Conservation (phyloP, 2,113 vertebrate species). For the Notarius quadriscutis region DNA sequence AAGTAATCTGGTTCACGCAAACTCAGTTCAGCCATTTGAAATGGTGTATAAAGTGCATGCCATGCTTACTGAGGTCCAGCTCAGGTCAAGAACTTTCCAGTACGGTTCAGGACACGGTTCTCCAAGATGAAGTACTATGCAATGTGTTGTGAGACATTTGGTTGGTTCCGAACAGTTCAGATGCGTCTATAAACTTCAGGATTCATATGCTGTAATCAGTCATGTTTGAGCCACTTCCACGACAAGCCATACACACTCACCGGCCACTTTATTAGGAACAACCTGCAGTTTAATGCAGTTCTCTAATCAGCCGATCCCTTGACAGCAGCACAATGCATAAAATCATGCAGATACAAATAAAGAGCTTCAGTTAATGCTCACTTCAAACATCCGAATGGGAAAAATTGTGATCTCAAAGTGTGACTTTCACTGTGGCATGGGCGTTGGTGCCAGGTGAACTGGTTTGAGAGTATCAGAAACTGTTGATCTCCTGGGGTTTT, state of each 20-base stretch:
- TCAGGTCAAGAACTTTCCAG: constrained; percentile 2
- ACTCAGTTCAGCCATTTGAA: constrained; percentile 5
- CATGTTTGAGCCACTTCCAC: neutral
- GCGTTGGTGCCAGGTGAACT: too few species aligned
- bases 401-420: too few species aligned
- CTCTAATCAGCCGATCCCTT: too few species aligned
- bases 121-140: neutral
- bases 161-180: neutral
- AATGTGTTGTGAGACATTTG: neutral
- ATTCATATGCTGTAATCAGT: neutral
- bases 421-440: too few species aligned
- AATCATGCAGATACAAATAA: too few species aligned
- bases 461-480: too few species aligned
- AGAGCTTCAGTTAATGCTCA: too few species aligned
- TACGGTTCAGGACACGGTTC: neutral
- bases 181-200: neutral
- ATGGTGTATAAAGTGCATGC: constrained; percentile 16
- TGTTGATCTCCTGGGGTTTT: too few species aligned
- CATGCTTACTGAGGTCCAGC: neutral
- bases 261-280: too few species aligned
- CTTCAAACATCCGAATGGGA: too few species aligned
- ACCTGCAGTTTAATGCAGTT: too few species aligned
- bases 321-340: too few species aligned
- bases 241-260: neutral
- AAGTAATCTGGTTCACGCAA: neutral